These are phyloP conservation scores for Drosophila falleni DNA, from an alignment of 2,888 invertebrate genomes.

Conservation along the genomic window DNA sequence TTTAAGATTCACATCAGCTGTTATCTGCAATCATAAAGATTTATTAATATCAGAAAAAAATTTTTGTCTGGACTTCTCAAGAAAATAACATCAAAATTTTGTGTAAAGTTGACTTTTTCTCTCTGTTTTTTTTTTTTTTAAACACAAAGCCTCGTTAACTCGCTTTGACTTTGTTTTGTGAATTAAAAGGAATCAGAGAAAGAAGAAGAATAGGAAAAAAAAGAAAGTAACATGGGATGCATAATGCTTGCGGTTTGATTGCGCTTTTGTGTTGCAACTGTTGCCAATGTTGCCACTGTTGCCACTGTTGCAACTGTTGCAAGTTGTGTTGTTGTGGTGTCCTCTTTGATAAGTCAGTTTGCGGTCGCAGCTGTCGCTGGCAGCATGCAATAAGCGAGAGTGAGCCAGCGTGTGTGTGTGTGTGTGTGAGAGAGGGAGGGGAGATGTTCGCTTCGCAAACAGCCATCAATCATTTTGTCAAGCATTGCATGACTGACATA, in stretches of 20 bases:
- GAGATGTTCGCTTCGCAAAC: slow-evolving; percentile 9
- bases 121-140: neutral
- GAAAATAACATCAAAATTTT: neutral
- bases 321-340: slow-evolving; percentile 2
- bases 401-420: neutral
- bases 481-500: slow-evolving; percentile 60
- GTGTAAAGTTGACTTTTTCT: neutral
- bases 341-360: slow-evolving; percentile 31
- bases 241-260: slow-evolving; percentile 38
- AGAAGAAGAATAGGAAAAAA: neutral
- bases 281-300: slow-evolving; percentile 11
- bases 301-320: slow-evolving; percentile 16
- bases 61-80: neutral
- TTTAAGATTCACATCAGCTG: neutral
- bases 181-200: slow-evolving; percentile 4
- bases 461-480: slow-evolving; percentile 63
- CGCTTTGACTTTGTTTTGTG: slow-evolving; percentile 3
- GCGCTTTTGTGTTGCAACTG: slow-evolving; percentile 21
- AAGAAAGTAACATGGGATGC: slow-evolving; percentile 18
- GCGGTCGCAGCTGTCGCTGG: slow-evolving; percentile 45
- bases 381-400: neutral
- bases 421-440: neutral
- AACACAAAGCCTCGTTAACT: neutral
- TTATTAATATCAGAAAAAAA: neutral
- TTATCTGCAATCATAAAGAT: neutral